Evolutionary conservation across 2,113 vertebrate genomes (phyloP), one percentile per base, ranked within the genome.

Genomic region (Hiodon alosoides): DNA sequence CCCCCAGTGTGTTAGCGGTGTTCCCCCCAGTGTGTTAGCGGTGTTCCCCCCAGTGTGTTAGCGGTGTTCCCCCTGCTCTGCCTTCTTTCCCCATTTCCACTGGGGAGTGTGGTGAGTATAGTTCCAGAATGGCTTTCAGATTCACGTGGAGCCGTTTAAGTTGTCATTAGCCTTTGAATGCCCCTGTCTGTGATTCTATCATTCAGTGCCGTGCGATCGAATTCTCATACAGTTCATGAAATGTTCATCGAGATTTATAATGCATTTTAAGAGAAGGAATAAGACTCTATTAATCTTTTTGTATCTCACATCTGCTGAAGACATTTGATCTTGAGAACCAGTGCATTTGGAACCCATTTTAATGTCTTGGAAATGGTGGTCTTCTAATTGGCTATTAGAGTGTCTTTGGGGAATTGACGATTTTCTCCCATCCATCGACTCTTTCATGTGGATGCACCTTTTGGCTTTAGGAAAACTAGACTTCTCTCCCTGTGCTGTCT

Each of bases 281-380:
- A 66, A 73, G 58, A 64, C 73, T 60, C 48, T 67, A 76, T 78
- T 74, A 78, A 78, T 80, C 76, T 58, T 62, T 48, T 61, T 60
- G 10, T 31, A 54, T 71, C 75, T 78, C 62, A 68, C 74, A 77
- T 78, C 78, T 82, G 81, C 71, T 69, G 76, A 74, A 72, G 64
- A 71, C 76, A 76, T 81, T 81, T 68, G 46, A 53, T 67, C 48
- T 11, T 48, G 51, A 53, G 14, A 50, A 62, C 14, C 16, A 52
- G 14, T 58, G 46, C 9, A 9, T 8, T 68, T 59, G 64, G 64
- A 55, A 67, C 14, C 4, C 54, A 47, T 31, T 57, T 75, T 65
- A 53, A 31, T 17, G n/a, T 64, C 5, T 65, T 48, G 4, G 53
- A 57, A 50, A 31, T 5, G 54, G 4, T 48, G 17, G 62, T 68